Base-by-base conservation (phyloP, 2,888 invertebrate genomes). In the Habrosyne pyritoides region DNA sequence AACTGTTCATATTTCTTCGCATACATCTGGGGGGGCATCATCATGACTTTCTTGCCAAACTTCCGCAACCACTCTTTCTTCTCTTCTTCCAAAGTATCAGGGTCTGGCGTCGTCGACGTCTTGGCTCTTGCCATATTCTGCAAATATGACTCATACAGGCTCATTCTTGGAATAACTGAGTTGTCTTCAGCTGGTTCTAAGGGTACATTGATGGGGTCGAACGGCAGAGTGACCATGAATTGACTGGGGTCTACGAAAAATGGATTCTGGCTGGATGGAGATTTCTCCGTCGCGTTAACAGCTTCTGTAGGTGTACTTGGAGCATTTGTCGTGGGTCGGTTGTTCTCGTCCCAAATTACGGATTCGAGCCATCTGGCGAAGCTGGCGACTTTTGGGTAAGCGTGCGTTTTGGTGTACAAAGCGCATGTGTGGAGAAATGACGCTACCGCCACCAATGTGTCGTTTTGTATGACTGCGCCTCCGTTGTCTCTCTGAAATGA, bases 391-490 rank as follows among this genome's bases (percentile, higher is more conserved):
- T 84, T 89, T 0, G 91, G 91, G 67, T 89, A 91, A 18, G 91
- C 88, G 68, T 91, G 91, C 0, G 84, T 81, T 56, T 86, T 82
- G 4, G 84, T 81, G 73, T 91, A 92, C 1, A 86, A 66, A 0
- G 90, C 91, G 61, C 91, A 92, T 1, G 83, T 69, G 72, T 89
- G 87, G 47, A 84, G 66, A 71, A 87, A 91, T 0, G 83, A 75
- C 0, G 91, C 73, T 18, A 92, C 64, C 0, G 77, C 91, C 10
- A 92, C 67, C 0, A 92, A 71, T 0, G 87, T 90, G 67, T 86
- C 82, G 79, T 91, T 91, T 50, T 92, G 91, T 30, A 91, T 77
- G 0, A 91, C 85, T 1, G 91, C 88, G 0, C 91, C 91, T 0
- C 91, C 91, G 60, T 91, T 86, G 80, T 92, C 91, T 74, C 75